Evolutionary conservation across 2,888 invertebrate species (phyloP).

Genomic region (Parapristionchus giblindavisi): DNA sequence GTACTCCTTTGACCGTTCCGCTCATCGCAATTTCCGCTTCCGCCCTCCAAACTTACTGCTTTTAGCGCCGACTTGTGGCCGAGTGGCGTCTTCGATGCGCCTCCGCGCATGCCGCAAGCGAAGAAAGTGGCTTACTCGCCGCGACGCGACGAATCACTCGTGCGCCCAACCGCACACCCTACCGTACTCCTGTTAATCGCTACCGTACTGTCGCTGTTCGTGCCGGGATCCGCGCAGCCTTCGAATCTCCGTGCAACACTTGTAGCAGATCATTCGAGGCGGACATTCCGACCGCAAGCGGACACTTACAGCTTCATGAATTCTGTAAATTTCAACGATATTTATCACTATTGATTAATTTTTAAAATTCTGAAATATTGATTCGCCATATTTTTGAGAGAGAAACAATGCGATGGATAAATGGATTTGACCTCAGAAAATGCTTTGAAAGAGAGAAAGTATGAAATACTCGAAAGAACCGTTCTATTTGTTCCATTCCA

Average conservation of each 20-base stretch:
- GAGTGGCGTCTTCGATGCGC: constrained; percentile 22
- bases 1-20: too few species aligned
- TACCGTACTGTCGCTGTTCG: background rate
- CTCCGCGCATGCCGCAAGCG: constrained; percentile 10
- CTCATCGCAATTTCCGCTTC: background rate
- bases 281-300: constrained; percentile 7
- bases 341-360: background rate
- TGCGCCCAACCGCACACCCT: too few species aligned
- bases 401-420: too few species aligned
- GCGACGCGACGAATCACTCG: too few species aligned
- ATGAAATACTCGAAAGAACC: too few species aligned
- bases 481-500: too few species aligned
- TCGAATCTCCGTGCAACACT: constrained; percentile 14
- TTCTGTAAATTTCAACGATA: background rate
- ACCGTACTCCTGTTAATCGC: background rate
- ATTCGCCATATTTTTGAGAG: too few species aligned
- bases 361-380: background rate
- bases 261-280: constrained; percentile 26
- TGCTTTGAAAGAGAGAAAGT: too few species aligned
- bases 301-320: constrained; percentile 17
- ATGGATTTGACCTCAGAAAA: too few species aligned
- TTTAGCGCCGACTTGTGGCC: constrained; percentile 30
- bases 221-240: background rate
- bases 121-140: background rate
- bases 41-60: constrained; percentile 11